Evolutionary conservation across 1,140 invertebrate species (phyloP), one percentile per base, ranked within the genome.

Genomic region (Euura lappo): DNA sequence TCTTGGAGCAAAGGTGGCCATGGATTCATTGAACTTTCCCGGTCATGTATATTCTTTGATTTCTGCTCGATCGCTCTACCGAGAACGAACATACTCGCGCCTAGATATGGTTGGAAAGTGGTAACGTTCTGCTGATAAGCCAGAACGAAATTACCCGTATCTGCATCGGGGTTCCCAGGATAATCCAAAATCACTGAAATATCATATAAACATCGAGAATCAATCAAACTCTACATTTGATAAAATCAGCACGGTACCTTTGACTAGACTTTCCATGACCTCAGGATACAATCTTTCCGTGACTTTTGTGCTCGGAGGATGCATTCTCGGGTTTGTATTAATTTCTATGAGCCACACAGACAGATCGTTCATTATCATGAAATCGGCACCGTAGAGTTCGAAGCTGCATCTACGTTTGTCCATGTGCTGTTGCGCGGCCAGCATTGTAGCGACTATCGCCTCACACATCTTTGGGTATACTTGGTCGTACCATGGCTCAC

Each of bases 311-410:
- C 93, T 96, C 0, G 92, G 89, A 7, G 85, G 85, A 74, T 94
- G 91, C 86, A 97, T 92, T 78, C 95, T 95, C 0, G 96, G 96
- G 82, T 94, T 94, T 0, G 94, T 95, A 87, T 98, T 98, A 74
- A 98, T 97, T 88, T 98, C 97, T 77, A 98, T 96, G 65, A 98
- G 86, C 93, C 96, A 97, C 0, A 96, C 96, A 73, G 92, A 91
- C 71, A 94, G 94, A 79, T 96, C 94, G 79, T 97, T 93, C 76
- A 95, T 93, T 11, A 94, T 80, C 89, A 98, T 94, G 83, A 98
- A 98, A 87, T 98, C 97, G 64, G 96, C 97, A 5, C 96, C 96
- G 82, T 97, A 98, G 13, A 98, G 83, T 84, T 98, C 96, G 85
- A 97, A 98, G 75, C 92, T 92, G 80, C 95, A 95, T 75, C 92